These are phyloP conservation scores for Calliscelio sp. DNA, from an alignment of 2,888 invertebrate species.

Conservation along the genomic window DNA sequence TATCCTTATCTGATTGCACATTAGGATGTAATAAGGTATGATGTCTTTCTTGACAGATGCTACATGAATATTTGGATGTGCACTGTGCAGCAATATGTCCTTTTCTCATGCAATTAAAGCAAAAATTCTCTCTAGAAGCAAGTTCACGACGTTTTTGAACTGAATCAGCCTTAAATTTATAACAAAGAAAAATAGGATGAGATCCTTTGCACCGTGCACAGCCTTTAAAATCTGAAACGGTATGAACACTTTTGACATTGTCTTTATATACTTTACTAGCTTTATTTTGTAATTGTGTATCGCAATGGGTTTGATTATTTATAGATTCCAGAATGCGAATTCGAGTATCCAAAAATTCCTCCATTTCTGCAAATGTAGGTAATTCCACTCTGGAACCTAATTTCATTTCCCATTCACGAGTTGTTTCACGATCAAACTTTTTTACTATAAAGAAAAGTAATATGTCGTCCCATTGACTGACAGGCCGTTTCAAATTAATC, in stretches of 20 bases:
- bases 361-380: background rate
- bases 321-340: background rate
- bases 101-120: conserved; percentile 7
- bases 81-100: background rate
- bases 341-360: background rate
- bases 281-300: too few relatives aligned
- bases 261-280: too few relatives aligned
- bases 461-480: background rate
- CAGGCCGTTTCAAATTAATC: background rate
- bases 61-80: background rate
- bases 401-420: background rate
- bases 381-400: background rate
- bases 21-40: background rate
- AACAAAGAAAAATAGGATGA: background rate
- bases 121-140: background rate
- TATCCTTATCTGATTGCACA: too few relatives aligned
- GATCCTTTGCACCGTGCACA: background rate
- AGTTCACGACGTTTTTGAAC: background rate
- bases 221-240: background rate
- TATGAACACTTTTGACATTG: background rate
- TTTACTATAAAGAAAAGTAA: background rate
- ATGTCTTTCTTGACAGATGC: background rate
- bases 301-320: background rate
- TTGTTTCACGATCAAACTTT: background rate
- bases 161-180: background rate